Evolutionary conservation across 2,888 invertebrate species (phyloP), one percentile per base, ranked within the genome.

Genomic region (Aphelenchoides bicaudatus): DNA sequence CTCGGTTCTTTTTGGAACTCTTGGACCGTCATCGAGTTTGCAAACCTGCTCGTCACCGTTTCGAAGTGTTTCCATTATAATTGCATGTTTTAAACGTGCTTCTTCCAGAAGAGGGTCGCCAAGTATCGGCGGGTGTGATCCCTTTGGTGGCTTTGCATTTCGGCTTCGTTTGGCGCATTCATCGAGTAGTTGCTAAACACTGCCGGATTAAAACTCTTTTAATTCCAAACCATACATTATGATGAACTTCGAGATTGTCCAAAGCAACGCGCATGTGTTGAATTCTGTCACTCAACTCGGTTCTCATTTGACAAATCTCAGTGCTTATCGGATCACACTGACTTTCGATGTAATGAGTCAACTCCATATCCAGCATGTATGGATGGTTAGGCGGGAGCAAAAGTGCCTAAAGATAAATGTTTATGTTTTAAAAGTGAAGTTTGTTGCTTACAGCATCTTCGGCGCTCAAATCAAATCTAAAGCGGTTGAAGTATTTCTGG

Each of bases 71-170:
- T 64, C 66, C n/a, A 39, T 21, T 31, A 64, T 19, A 25, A 64
- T 34, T 4, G 64, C 57, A 60, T 62, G 62, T 23, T 66, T 34
- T 25, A 64, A 43, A 8, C 64, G 62, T 25, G 66, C 61, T 29
- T 64, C 64, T 31, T 67, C 64, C 10, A 54, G 29, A 13, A 52
- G 21, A 13, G 51, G 16, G 23, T 52, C 51, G 8, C 51, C 49
- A 19, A 13, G 8, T 10, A 38, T 16, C 37, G 31, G 6, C 23
- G 25, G 13, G 34, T 21, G 28, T 49, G 27, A 39, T 31, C n/a
- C 28, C 39, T n/a, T 27, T 31, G 13, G 2, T 3, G 16, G 1
- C n/a, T 34, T 34, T 10, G 10, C n/a, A 10, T n/a, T 10, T n/a
- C n/a, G 10, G 34, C 34, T 34, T 10, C 34, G 10, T 21, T 43